These are phyloP conservation scores for Montipora capricornis DNA, from an alignment of 64 coral and sea anemone species.

Conservation along the genomic window DNA sequence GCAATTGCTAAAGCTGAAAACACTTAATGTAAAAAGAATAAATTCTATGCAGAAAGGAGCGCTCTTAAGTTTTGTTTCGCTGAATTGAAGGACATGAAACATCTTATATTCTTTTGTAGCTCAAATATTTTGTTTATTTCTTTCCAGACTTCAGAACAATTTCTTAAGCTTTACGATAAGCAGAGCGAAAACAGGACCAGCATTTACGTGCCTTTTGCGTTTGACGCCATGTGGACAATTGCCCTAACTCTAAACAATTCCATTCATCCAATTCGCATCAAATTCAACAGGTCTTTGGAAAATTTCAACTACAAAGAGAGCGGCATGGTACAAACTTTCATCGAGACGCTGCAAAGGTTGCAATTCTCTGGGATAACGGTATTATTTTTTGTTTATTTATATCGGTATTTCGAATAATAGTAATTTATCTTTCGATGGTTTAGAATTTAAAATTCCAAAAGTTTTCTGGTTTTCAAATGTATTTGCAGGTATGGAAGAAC, in stretches of 20 bases:
- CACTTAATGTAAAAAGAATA: too few relatives aligned
- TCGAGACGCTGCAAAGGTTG: neutral
- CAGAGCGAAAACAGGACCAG: neutral
- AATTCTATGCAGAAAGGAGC: too few relatives aligned
- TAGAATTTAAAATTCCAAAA: too few relatives aligned
- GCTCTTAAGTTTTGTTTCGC: neutral
- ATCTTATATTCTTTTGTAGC: too few relatives aligned
- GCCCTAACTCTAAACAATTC: constrained; percentile 57
- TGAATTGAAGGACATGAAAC: too few relatives aligned
- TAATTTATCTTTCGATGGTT: too few relatives aligned
- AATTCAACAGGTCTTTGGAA: constrained; percentile 45
- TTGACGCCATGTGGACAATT: constrained; percentile 64
- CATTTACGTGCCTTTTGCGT: constrained; percentile 38
- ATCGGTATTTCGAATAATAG: too few relatives aligned
- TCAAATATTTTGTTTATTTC: neutral
- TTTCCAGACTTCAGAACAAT: constrained; percentile 29
- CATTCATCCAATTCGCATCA: neutral
- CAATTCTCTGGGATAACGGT: constrained; percentile 68
- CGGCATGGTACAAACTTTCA: constrained; percentile 12
- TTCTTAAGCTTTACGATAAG: neutral
- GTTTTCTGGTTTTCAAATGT: too few relatives aligned
- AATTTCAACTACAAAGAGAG: constrained; percentile 52
- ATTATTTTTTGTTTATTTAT: neutral
- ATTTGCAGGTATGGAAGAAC: too few relatives aligned
- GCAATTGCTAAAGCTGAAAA: too few relatives aligned